phyloP scores from a whole-genome alignment of 2,797 vertebrate genomes.

The Falco naumanni region DNA sequence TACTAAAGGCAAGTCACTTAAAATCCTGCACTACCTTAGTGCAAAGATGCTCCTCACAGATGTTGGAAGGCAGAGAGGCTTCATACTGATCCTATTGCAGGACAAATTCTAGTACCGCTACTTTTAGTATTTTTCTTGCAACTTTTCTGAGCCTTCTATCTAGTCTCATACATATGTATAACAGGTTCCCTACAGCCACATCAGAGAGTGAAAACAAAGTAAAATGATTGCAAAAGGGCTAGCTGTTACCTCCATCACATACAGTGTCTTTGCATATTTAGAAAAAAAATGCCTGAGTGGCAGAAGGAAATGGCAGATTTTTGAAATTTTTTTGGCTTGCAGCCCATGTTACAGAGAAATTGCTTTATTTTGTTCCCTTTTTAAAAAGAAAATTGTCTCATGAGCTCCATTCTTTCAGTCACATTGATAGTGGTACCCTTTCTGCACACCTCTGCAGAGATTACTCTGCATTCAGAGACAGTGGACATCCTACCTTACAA shows the following conservation, averaged over 20 bases:
- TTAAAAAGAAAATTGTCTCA: background rate
- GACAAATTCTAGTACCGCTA: background rate
- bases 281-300: background rate
- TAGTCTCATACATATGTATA: background rate
- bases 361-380: background rate
- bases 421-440: background rate
- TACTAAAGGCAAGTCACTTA: background rate
- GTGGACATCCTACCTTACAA: background rate
- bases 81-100: background rate
- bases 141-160: background rate
- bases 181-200: background rate
- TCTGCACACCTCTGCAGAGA: background rate
- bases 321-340: background rate
- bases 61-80: background rate
- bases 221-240: background rate
- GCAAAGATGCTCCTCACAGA: background rate
- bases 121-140: background rate
- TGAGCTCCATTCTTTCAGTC: background rate
- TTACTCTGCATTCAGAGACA: background rate
- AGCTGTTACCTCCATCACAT: background rate
- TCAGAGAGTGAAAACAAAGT: background rate
- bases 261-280: background rate
- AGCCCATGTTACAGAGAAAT: background rate
- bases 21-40: background rate
- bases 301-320: background rate